Conservation (phyloP, 2,113 vertebrate species). For the pig (Sus scrofa) region DNA sequence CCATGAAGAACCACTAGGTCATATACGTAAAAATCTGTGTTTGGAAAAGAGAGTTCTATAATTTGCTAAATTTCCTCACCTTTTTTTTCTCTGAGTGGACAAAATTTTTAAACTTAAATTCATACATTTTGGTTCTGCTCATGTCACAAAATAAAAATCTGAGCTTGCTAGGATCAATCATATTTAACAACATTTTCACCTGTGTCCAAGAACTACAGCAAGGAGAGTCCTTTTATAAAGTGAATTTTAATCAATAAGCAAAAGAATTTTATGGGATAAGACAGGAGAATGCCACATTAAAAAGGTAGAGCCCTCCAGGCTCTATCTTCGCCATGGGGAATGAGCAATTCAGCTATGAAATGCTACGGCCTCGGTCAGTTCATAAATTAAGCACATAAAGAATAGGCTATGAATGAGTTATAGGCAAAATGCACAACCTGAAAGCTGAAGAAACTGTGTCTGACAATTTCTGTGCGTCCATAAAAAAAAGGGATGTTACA, state of each 20-base stretch:
- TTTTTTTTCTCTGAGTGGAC: slow-evolving; percentile 43
- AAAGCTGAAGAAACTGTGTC: slow-evolving; percentile 38
- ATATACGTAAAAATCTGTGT: background rate
- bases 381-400: slow-evolving; percentile 60
- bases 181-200: slow-evolving; percentile 46
- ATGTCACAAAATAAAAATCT: slow-evolving; percentile 61
- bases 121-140: background rate
- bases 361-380: background rate
- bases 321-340: background rate
- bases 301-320: slow-evolving; percentile 11
- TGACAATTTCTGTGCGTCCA: slow-evolving; percentile 10
- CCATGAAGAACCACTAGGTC: slow-evolving; percentile 13
- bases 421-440: slow-evolving; percentile 1
- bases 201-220: background rate
- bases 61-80: slow-evolving; percentile 51
- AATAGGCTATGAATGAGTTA: slow-evolving; percentile 47
- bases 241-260: slow-evolving; percentile 37
- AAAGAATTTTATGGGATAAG: slow-evolving; percentile 41
- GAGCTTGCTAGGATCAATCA: background rate
- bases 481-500: background rate
- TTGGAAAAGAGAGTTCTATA: slow-evolving; percentile 58
- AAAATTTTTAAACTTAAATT: slow-evolving; percentile 66
- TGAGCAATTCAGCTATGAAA: slow-evolving; percentile 54
- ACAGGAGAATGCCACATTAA: background rate
- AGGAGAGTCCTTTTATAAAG: slow-evolving; percentile 41